Percentiles rank a stretch among this genome's conserved stretches.
These are phyloP conservation scores for Azemiops feae DNA, from an alignment of 2,113 vertebrate species.

Conservation along the genomic window DNA sequence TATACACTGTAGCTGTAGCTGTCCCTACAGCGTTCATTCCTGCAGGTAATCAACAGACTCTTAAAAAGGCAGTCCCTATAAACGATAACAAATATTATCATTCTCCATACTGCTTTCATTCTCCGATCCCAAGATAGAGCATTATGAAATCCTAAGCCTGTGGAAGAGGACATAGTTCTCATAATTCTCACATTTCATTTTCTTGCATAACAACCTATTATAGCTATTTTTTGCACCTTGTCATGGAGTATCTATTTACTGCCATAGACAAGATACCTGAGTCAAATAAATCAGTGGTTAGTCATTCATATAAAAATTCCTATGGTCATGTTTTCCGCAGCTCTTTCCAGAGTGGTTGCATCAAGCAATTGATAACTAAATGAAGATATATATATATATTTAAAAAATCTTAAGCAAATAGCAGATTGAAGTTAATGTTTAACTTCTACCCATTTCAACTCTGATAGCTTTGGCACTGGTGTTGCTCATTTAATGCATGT, in stretches of 20 bases:
- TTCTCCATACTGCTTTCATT: not conserved
- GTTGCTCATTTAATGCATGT: constrained; percentile 68
- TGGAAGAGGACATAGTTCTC: not conserved
- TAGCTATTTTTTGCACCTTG: constrained; percentile 10
- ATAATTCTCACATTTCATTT: not conserved
- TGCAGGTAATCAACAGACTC: not conserved
- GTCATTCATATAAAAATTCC: not conserved
- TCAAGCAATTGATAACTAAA: constrained; percentile 30
- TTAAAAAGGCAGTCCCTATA: not conserved
- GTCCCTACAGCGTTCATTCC: not conserved
- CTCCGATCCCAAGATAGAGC: not conserved
- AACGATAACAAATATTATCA: not conserved
- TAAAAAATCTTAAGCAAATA: constrained; percentile 46
- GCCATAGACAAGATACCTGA: not conserved
- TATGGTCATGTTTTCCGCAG: constrained; percentile 7
- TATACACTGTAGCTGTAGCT: not conserved
- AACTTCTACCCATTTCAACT: constrained; percentile 64
- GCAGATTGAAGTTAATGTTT: constrained; percentile 66
- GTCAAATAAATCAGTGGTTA: not conserved
- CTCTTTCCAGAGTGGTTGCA: constrained; percentile 33
- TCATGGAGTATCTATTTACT: not conserved
- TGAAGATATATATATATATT: constrained; percentile 27
- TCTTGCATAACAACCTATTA: not conserved
- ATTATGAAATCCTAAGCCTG: not conserved
- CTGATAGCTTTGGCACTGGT: constrained; percentile 65